phyloP scores from a whole-genome alignment of 2,797 vertebrate genomes.

The Poecilia picta region DNA sequence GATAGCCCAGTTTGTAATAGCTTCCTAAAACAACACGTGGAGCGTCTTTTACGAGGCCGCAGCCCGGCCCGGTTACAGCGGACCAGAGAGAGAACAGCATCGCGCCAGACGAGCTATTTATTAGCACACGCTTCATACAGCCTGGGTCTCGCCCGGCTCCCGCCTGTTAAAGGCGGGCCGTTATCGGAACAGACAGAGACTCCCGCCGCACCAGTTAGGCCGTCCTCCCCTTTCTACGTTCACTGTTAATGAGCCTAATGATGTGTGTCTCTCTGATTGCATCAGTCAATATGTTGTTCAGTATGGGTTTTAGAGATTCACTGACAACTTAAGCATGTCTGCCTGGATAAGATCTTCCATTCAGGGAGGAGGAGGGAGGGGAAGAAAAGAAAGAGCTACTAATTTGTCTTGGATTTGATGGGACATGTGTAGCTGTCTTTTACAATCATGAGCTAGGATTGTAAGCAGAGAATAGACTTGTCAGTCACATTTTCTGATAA shows the following conservation, averaged over 20 bases:
- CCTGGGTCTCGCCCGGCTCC: conserved; percentile 51
- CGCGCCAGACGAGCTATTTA: conserved; percentile 75
- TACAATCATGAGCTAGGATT: conserved; percentile 70
- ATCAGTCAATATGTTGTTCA: conserved; percentile 81
- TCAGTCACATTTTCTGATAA: conserved; percentile 72
- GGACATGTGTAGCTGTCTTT: conserved; percentile 80
- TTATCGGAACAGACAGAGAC: conserved; percentile 77
- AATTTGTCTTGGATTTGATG: conserved; percentile 74
- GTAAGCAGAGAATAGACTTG: conserved; percentile 74
- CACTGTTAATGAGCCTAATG: conserved; percentile 80
- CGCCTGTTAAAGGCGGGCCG: conserved; percentile 71
- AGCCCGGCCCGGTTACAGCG: conserved; percentile 67
- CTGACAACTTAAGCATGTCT: conserved; percentile 79
- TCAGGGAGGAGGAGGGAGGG: conserved; percentile 34
- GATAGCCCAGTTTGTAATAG: conserved; percentile 75
- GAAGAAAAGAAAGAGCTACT: conserved; percentile 63
- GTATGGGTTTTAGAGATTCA: conserved; percentile 75
- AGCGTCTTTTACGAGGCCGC: conserved; percentile 75
- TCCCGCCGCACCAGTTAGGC: conserved; percentile 73
- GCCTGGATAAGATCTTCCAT: conserved; percentile 78
- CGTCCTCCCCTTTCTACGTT: conserved; percentile 69
- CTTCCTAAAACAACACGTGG: conserved; percentile 83
- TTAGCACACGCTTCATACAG: conserved; percentile 63
- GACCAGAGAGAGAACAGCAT: conserved; percentile 60
- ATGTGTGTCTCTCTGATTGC: conserved; percentile 79